Evolutionary conservation across 2,113 vertebrate genomes (phyloP).

Genomic region (Heliornis fulica): DNA sequence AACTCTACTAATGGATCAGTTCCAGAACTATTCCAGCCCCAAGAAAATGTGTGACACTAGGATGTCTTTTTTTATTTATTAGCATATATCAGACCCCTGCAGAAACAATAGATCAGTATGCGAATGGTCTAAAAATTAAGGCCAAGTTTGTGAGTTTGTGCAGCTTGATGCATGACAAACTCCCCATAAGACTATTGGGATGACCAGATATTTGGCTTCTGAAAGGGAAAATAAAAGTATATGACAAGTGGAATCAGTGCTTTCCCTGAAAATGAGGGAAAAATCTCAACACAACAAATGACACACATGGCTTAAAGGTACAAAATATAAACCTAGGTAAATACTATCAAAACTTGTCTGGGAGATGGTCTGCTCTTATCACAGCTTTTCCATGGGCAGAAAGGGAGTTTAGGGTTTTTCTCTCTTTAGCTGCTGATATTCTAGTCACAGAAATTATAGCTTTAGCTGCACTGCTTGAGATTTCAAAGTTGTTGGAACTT

Average conservation of each 20-base stretch:
- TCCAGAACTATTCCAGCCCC: slow-evolving; percentile 27
- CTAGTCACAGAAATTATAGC: background rate
- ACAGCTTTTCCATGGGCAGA: background rate
- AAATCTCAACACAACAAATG: rapidly evolving
- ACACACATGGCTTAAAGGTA: background rate
- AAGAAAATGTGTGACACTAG: slow-evolving; percentile 38
- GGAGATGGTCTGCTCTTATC: background rate
- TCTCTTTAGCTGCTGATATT: background rate
- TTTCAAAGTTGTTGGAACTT: background rate
- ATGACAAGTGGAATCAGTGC: background rate
- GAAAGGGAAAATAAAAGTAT: slow-evolving; percentile 14
- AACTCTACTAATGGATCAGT: slow-evolving; percentile 16
- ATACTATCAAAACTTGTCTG: background rate
- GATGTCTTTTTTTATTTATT: slow-evolving; percentile 54
- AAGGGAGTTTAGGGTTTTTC: background rate
- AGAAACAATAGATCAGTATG: slow-evolving; percentile 55
- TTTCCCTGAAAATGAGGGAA: background rate
- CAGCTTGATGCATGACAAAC: background rate
- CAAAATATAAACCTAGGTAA: background rate
- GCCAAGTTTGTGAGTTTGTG: slow-evolving; percentile 42
- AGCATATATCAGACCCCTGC: slow-evolving; percentile 49
- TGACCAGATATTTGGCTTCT: slow-evolving; percentile 37
- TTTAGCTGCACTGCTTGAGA: background rate
- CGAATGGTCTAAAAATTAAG: slow-evolving; percentile 21
- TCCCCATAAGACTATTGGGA: background rate